Percentiles rank a stretch among this genome's conserved stretches.
These are phyloP conservation scores for Ypsolopha scabrella DNA, from an alignment of 2,888 invertebrate species.

Conservation along the genomic window DNA sequence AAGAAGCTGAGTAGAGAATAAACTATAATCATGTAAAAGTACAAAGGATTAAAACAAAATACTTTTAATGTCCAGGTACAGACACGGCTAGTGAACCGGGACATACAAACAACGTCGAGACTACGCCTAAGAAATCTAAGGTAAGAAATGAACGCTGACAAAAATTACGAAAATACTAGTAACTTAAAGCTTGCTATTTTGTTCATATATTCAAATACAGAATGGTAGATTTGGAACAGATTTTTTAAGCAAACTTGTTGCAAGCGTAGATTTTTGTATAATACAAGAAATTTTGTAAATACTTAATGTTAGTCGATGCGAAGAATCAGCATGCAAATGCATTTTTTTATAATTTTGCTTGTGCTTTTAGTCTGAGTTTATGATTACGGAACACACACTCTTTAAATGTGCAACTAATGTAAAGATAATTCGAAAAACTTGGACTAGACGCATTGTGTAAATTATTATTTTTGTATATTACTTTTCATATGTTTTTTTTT, in stretches of 20 bases:
- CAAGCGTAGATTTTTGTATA: slow-evolving; percentile 29
- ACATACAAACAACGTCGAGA: slow-evolving; percentile 56
- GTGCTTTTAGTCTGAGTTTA: slow-evolving; percentile 11
- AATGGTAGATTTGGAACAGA: slow-evolving; percentile 33
- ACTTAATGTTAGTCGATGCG: slow-evolving; percentile 38
- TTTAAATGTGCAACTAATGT: not conserved
- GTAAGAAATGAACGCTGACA: slow-evolving; percentile 22
- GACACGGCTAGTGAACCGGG: slow-evolving; percentile 62
- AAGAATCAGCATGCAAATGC: slow-evolving; percentile 33
- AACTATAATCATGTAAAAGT: too few species aligned
- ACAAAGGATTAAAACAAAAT: too few species aligned
- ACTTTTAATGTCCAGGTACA: slow-evolving; percentile 39
- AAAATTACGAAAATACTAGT: too few species aligned
- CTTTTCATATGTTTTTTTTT: slow-evolving; percentile 41
- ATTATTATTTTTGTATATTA: slow-evolving; percentile 11
- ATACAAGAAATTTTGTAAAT: slow-evolving; percentile 42
- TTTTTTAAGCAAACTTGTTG: not conserved
- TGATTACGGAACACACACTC: too few species aligned
- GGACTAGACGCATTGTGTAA: not conserved
- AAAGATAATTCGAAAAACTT: not conserved
- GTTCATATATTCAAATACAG: slow-evolving; percentile 11
- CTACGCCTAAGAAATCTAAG: slow-evolving; percentile 57
- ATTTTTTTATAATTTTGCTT: slow-evolving; percentile 30
- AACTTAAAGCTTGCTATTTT: too few species aligned
- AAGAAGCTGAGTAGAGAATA: too few species aligned